Conservation (phyloP, 2,113 vertebrate genomes). For the Coptodon rendalli region DNA sequence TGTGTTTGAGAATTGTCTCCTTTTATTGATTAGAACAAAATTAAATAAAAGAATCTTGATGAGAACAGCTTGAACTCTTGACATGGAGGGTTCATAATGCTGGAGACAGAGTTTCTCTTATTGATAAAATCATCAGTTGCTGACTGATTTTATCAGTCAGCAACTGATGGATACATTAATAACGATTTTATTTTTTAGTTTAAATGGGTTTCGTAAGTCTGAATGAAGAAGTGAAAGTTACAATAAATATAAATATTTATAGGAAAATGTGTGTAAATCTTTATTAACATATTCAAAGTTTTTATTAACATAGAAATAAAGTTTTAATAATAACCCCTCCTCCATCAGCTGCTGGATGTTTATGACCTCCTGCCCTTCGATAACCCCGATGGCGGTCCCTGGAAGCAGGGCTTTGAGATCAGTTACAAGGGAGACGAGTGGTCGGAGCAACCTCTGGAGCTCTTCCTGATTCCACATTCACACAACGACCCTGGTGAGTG, state of each 20-base stretch:
- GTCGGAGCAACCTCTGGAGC: conserved; percentile 80
- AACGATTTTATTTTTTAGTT: not conserved
- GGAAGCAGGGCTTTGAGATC: conserved; percentile 95
- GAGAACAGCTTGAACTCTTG: not conserved
- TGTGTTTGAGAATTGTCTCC: not conserved
- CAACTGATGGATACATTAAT: not conserved
- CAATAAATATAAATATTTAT: not conserved
- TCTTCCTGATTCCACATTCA: conserved; percentile 90
- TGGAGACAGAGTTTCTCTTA: not conserved
- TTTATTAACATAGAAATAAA: not conserved
- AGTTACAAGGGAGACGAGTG: conserved; percentile 80
- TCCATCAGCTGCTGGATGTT: conserved; percentile 83
- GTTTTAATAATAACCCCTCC: not conserved
- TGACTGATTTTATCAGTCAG: not conserved
- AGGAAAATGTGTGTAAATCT: not conserved
- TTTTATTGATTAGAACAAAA: not conserved
- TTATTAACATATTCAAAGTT: not conserved
- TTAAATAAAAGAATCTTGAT: not conserved
- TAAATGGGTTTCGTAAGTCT: not conserved
- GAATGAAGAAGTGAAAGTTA: not conserved
- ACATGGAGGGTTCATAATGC: not conserved
- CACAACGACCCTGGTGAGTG: conserved; percentile 91
- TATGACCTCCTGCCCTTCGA: conserved; percentile 86
- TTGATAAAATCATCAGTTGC: not conserved
- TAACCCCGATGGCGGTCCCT: conserved; percentile 88